Conservation (phyloP, 1,140 invertebrate species). For the Schlechtendalia chinensis region DNA sequence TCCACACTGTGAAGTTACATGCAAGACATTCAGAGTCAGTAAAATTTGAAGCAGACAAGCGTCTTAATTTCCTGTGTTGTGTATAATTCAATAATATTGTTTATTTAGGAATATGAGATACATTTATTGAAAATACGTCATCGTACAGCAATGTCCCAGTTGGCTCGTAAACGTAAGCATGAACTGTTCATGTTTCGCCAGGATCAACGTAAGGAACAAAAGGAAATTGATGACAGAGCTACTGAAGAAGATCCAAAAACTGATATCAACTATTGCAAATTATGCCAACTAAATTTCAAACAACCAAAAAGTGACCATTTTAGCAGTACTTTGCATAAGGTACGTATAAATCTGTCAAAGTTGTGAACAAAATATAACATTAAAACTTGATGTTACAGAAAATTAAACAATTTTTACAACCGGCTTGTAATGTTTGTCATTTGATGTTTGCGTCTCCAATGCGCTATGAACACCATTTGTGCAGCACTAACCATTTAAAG, state of each 20-base stretch:
- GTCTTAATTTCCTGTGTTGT: background rate
- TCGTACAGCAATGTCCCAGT: constrained; percentile 37
- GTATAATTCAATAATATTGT: background rate
- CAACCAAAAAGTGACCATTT: constrained; percentile 73
- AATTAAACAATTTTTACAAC: constrained; percentile 43
- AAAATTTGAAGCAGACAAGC: background rate
- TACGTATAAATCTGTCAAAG: constrained; percentile 40
- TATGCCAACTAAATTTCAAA: constrained; percentile 78
- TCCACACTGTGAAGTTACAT: constrained; percentile 71
- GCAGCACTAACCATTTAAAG: constrained; percentile 75
- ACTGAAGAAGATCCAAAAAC: constrained; percentile 43
- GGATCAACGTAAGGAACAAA: constrained; percentile 48
- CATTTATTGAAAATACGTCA: constrained; percentile 48
- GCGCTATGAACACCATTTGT: constrained; percentile 77
- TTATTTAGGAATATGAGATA: constrained; percentile 36
- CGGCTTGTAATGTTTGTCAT: constrained; percentile 59
- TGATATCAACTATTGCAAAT: constrained; percentile 60
- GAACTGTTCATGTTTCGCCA: constrained; percentile 40
- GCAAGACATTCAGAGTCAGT: constrained; percentile 68
- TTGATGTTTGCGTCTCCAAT: constrained; percentile 75
- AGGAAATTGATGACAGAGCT: constrained; percentile 33
- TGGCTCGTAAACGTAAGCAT: constrained; percentile 43
- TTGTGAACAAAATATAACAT: background rate
- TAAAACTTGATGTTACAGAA: constrained; percentile 35
- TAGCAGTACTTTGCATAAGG: constrained; percentile 67